phyloP scores from a whole-genome alignment of 2,888 invertebrate species.

The Perizoma flavofasciatum region DNA sequence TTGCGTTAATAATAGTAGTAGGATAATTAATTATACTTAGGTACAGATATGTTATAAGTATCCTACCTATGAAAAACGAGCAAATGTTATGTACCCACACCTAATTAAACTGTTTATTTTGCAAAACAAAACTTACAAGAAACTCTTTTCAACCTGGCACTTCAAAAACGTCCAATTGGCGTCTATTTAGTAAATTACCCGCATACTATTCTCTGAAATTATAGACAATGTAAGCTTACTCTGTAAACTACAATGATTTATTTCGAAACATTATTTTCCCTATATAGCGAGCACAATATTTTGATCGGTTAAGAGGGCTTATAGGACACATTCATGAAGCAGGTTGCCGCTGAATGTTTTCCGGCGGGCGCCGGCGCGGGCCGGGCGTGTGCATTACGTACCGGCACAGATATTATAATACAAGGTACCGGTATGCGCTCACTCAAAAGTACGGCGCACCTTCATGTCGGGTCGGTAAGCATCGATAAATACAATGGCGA shows the following conservation, averaged over 20 bases:
- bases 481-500: not conserved
- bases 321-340: constrained; percentile 4
- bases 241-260: constrained; percentile 63
- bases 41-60: no score
- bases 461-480: not conserved
- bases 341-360: constrained; percentile 1
- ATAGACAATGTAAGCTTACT: constrained; percentile 42
- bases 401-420: no score
- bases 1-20: no score
- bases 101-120: constrained; percentile 12
- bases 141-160: constrained; percentile 20
- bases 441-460: not conserved
- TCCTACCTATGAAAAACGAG: no score
- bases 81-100: not conserved
- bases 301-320: constrained; percentile 18
- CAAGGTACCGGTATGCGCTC: not conserved
- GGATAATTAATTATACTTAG: no score
- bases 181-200: constrained; percentile 30
- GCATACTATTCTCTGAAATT: constrained; percentile 34
- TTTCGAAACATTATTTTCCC: constrained; percentile 43
- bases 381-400: not conserved
- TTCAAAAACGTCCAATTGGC: constrained; percentile 23
- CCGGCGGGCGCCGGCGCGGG: not conserved
- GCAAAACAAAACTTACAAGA: constrained; percentile 9
- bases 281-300: constrained; percentile 43